Conservation (phyloP, 1,140 invertebrate genomes). For the Drosophila sp. region DNA sequence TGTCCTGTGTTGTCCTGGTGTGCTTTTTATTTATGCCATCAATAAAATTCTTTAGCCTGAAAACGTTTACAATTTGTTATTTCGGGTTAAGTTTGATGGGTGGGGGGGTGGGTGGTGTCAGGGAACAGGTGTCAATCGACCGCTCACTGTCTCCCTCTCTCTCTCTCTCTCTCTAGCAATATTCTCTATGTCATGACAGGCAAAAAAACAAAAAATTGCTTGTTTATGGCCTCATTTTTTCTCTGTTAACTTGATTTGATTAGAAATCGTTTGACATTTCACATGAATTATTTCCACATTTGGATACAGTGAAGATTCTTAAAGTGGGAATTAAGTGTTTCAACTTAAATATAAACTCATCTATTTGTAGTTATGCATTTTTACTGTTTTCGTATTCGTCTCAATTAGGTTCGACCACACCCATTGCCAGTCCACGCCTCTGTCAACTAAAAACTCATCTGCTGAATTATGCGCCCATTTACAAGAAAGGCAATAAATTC, state of each 20-base stretch:
- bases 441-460: slow-evolving; percentile 63
- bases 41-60: slow-evolving; percentile 60
- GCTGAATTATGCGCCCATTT: slow-evolving; percentile 58
- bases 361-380: too few species aligned
- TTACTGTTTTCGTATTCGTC: not conserved
- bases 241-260: slow-evolving; percentile 46
- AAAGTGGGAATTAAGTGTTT: not conserved
- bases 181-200: slow-evolving; percentile 34
- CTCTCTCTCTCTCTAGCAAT: not conserved
- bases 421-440: not conserved
- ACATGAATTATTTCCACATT: slow-evolving; percentile 26
- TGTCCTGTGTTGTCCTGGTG: slow-evolving; percentile 37
- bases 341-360: too few species aligned
- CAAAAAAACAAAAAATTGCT: slow-evolving; percentile 29
- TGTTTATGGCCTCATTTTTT: slow-evolving; percentile 59
- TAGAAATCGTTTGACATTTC: slow-evolving; percentile 52
- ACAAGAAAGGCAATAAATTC: slow-evolving; percentile 60
- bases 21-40: slow-evolving; percentile 61
- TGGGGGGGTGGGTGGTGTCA: not conserved
- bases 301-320: not conserved
- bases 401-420: slow-evolving; percentile 38
- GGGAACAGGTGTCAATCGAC: slow-evolving; percentile 7
- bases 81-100: not conserved
- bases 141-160: not conserved
- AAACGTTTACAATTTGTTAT: slow-evolving; percentile 50